Base-by-base conservation (phyloP, 23 tunicate genomes). In the Trididemnum nubilum region DNA sequence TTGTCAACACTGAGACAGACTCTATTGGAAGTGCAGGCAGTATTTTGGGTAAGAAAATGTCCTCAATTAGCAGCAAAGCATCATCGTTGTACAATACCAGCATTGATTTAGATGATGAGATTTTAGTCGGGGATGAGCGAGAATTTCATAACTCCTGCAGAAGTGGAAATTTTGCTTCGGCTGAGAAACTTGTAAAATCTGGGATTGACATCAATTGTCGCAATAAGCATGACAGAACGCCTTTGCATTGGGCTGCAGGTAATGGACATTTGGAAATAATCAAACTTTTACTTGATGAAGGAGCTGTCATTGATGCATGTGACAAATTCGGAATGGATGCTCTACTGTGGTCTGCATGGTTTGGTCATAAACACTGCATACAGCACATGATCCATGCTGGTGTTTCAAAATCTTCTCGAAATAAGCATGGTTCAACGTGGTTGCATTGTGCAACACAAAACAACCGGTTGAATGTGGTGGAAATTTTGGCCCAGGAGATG, bases 281-380 rank as follows among this genome's bases (percentile, higher is more conserved):
- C 23, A 86, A 83, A 79, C 21, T 85, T 9, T 65, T 95, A 32
- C 71, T 95, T 22, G 92, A 90, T 60, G 89, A 84, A 33, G 99
- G 95, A 4, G 96, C 96, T 0, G 67, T 80, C 4, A 83, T 90
- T 19, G 99, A 95, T 79, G 89, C 92, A 44, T 57, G 88, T 26
- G 98, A 93, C 72, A 93, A 84, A 69, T 95, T 95, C 80, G 99
- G 99, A 32, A 95, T 95, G 99, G 93, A 90, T 38, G 82, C 92
- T 23, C 64, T 95, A 71, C 81, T 95, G 4, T 95, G 99, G 99
- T 85, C 96, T 21, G 82, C 99, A 33, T 95, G 99, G 99, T 95
- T 95, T 78, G 99, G 99, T 22, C 99, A 90, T 44, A 73, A 78
- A 34, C 34, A 36, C 1, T 86, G 88, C 74, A 81, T 90, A 1